Percentiles rank a stretch among this genome's conserved stretches.
Evolutionary conservation across 1,140 invertebrate genomes (phyloP).

Genomic region (Cardiocondyla obscurior): DNA sequence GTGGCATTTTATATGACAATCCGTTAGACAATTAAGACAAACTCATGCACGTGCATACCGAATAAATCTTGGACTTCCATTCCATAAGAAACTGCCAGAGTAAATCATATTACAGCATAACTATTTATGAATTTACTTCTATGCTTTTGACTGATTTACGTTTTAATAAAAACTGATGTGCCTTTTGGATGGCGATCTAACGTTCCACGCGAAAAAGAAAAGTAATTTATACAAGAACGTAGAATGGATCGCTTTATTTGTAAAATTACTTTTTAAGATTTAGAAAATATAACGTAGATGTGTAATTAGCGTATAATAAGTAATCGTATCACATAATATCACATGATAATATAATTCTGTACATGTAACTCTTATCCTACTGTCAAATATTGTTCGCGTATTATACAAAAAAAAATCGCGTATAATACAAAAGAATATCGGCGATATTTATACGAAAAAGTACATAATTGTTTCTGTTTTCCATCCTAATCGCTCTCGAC

Average conservation of each 20-base stretch:
- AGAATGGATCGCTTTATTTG: constrained; percentile 15
- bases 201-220: background rate
- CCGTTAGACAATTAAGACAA: background rate
- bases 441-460: constrained; percentile 17
- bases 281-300: constrained; percentile 34
- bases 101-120: background rate
- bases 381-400: constrained; percentile 1
- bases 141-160: background rate
- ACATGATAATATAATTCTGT: constrained; percentile 43
- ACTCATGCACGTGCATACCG: background rate
- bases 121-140: background rate
- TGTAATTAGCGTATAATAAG: constrained; percentile 34
- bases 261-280: constrained; percentile 25
- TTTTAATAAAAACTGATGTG: background rate
- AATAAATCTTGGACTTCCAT: background rate
- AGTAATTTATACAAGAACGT: background rate
- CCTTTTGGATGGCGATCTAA: constrained; percentile 4
- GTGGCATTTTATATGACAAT: background rate
- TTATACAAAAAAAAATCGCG: constrained; percentile 4
- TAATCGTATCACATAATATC: constrained; percentile 59
- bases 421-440: constrained; percentile 9
- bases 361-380: constrained; percentile 31
- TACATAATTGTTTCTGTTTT: background rate
- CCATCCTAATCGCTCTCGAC: background rate
- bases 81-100: constrained; percentile 11